Evolutionary conservation across 2,797 vertebrate genomes (phyloP), one percentile per base, ranked within the genome.

Genomic region (Mus minutoides): DNA sequence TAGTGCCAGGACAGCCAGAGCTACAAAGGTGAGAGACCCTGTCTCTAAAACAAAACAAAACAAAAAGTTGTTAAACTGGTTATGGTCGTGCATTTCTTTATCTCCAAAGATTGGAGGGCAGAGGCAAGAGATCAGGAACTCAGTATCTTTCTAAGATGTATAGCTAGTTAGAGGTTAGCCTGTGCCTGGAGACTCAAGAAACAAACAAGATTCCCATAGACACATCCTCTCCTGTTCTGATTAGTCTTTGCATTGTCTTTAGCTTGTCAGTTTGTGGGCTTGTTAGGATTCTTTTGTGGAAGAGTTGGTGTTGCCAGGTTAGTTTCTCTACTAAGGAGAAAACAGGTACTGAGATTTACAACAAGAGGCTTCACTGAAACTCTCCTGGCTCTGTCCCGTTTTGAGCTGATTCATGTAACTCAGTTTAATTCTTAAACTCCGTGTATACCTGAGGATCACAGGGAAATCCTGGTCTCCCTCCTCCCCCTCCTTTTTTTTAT

Each of bases 211-310:
- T 21, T 24, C 21, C 31, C 46, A 67, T 12, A n/a, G n/a, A 69
- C 56, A 21, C 26, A 14, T 58, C 21, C 37, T 31, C 86, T 88
- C 26, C 54, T 87, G 37, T 21, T 76, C 31, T 97, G 43, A 79
- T 84, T 87, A 5, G 43, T 91, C 24, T 3, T 67, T 84, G 88
- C 62, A 29, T 86, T 34, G 93, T 10, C 46, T 64, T 82, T 22
- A 90, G 24, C 7, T 91, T 94, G 84, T 82, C 40, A 73, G 29
- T 86, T 80, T 88, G 9, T 85, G 26, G 62, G 88, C 12, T 60
- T 80, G 29, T 71, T 85, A 89, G 87, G 37, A 49, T 78, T 94
- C 31, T 84, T 56, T 67, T 92, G 4, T 84, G 56, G 91, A 95
- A 77, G 82, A 79, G 37, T 77, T 73, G 62, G 12, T 78, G n/a